These are phyloP conservation scores for Lasiurus borealis DNA, from an alignment of 2,113 vertebrate species.

Conservation along the genomic window DNA sequence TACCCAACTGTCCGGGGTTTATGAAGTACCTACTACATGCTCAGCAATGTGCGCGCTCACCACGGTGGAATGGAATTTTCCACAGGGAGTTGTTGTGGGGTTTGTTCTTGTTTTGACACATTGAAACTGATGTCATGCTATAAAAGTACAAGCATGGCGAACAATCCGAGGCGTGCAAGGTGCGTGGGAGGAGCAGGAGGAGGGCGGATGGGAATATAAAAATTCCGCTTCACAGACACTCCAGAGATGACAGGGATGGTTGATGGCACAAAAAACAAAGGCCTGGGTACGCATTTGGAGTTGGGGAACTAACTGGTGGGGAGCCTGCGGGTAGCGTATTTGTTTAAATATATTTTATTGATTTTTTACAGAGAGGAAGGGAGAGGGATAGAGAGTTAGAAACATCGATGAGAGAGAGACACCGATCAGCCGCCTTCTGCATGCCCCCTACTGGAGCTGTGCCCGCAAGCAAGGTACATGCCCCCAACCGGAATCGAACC, in stretches of 20 bases:
- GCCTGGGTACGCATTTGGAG: no score
- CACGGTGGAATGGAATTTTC: not conserved
- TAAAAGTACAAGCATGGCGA: not conserved
- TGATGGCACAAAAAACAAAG: not conserved
- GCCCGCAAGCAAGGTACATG: no score
- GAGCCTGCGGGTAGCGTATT: fast-evolving
- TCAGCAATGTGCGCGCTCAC: not conserved
- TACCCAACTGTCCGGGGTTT: not conserved
- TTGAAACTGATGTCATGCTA: not conserved
- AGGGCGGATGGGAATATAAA: not conserved
- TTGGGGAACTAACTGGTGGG: not conserved
- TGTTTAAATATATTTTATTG: no score
- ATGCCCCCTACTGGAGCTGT: no score
- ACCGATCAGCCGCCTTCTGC: no score
- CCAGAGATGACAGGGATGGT: not conserved
- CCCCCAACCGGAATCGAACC: no score
- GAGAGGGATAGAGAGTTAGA: no score
- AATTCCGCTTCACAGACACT: not conserved
- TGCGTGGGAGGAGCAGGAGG: not conserved
- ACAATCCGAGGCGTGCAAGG: not conserved
- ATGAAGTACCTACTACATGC: not conserved
- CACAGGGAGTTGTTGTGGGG: not conserved
- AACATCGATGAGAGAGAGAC: no score
- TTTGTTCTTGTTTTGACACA: not conserved
- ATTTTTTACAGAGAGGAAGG: no score